Base-by-base conservation (phyloP, 2,113 vertebrate species). In the Epinephelus moara region DNA sequence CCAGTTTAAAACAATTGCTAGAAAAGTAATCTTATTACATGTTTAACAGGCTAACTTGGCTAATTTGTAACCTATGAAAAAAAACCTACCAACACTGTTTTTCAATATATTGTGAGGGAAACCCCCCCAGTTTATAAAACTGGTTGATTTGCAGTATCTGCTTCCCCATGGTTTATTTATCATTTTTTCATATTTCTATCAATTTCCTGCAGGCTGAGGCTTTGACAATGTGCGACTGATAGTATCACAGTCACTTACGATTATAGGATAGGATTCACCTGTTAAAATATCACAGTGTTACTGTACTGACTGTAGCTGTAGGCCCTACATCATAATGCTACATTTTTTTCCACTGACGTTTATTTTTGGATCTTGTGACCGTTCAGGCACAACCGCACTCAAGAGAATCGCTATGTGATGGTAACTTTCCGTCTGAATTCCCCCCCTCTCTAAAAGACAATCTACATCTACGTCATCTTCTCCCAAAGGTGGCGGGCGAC, bases 401-500 rank as follows among this genome's bases (percentile, higher is more conserved):
- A 60, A 30, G 63, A 60, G 23, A 17, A 72, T 3, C n/a, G 49
- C 19, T 1, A 6, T 61, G 37, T 30, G 56, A 80, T 72, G 59
- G 63, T 49, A 76, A 82, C 68, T 74, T 70, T 0, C 69, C 78
- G 74, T 50, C 37, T 30, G 57, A 79, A 49, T 47, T 6, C 50
- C 4, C 9, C n/a, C 63, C 67, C 53, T 45, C 13, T n/a, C 6
- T 27, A 2, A 71, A 60, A 73, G 11, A 70, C 42, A 8, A 56
- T 30, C 66, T 56, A 27, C 50, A 70, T 68, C 33, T 45, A 84
- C 77, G 80, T 88, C 87, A 81, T 50, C 25, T n/a, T 70, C 47
- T 47, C 23, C n/a, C 64, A 53, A 73, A 75, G 74, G 76, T 83
- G 61, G 50, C 68, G 19, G 49, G 23, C 2, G 33, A 86, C 84